Conservation (phyloP, 2,797 vertebrate species). For the Halcyon smyrnensis region DNA sequence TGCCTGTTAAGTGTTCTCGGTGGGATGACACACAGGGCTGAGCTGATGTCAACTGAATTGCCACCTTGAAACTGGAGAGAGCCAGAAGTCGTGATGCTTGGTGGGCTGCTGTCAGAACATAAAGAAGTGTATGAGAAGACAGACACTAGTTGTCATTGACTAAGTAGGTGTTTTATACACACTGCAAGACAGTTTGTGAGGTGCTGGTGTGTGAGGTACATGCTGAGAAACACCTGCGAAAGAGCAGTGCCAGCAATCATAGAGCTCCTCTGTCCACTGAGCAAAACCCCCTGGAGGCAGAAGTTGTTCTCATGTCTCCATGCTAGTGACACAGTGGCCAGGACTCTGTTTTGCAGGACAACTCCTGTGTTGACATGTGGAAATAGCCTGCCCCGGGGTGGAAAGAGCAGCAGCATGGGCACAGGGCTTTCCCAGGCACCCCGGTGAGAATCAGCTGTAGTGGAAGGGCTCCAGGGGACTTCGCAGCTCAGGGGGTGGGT, state of each 20-base stretch:
- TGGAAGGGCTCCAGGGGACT: not conserved
- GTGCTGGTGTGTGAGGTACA: rapidly evolving
- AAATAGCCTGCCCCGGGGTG: not conserved
- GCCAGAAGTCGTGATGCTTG: rapidly evolving
- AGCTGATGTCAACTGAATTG: not conserved
- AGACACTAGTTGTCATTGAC: not conserved
- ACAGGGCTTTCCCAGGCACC: not conserved
- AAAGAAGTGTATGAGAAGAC: not conserved
- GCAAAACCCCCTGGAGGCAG: not conserved
- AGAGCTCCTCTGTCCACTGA: not conserved
- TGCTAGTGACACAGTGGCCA: not conserved
- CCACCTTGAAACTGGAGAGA: not conserved
- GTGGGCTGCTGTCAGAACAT: not conserved
- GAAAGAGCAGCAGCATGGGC: rapidly evolving
- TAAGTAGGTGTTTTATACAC: not conserved
- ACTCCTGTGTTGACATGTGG: not conserved
- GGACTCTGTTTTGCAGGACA: not conserved
- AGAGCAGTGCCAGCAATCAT: not conserved
- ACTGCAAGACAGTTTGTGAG: not conserved
- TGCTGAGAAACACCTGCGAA: not conserved
- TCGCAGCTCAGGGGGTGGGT: not conserved
- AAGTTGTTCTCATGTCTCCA: not conserved
- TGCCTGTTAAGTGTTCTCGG: not conserved
- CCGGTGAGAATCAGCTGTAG: not conserved
- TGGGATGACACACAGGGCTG: not conserved